Evolutionary conservation across 1,140 invertebrate genomes (phyloP), one percentile per base, ranked within the genome.

Genomic region (Chironomus striatipennis): DNA sequence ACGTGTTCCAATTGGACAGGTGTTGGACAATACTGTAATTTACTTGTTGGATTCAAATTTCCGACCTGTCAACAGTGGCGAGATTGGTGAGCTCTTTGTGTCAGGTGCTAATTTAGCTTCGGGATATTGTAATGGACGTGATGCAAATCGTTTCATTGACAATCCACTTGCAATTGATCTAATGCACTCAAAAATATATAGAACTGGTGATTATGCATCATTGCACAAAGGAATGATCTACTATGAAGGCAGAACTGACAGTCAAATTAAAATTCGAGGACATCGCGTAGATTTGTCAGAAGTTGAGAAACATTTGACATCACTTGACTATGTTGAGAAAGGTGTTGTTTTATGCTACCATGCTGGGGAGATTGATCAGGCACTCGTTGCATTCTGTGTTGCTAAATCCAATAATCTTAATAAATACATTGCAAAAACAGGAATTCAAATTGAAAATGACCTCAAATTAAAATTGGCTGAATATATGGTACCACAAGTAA

Each of bases 201-300:
- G 88, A 43, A 96, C 93, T 1, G 94, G 94, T 0, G 94, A 96
- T 80, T 95, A 89, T 78, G 94, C 90, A 0, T 86, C 86, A 15
- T 84, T 94, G 7, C 84, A 89, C n/a, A 90, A 92, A 74, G 90
- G 87, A 0, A 83, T 85, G 17, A 79, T 93, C 42, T 78, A 92
- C 65, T 96, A 90, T 78, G 91, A 94, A 78, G 94, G 94, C 0
- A 86, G 94, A 57, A 90, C 89, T 0, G 94, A 96, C 82, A 91
- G 91, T 0, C 94, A 96, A 81, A 87, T 96, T 0, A 96, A 96
- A 83, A 90, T 96, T 10, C 83, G 93, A 74, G 94, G 94, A 12
- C 91, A 95, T 78, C 83, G 93, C 20, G 90, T 96, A 0, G 93
- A 96, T 78, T 81, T 95, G n/a, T 84, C 87, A 0, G 93, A 95